Evolutionary conservation across 2,888 invertebrate genomes (phyloP), one percentile per base, ranked within the genome.

Genomic region (Nymphalis urticae): DNA sequence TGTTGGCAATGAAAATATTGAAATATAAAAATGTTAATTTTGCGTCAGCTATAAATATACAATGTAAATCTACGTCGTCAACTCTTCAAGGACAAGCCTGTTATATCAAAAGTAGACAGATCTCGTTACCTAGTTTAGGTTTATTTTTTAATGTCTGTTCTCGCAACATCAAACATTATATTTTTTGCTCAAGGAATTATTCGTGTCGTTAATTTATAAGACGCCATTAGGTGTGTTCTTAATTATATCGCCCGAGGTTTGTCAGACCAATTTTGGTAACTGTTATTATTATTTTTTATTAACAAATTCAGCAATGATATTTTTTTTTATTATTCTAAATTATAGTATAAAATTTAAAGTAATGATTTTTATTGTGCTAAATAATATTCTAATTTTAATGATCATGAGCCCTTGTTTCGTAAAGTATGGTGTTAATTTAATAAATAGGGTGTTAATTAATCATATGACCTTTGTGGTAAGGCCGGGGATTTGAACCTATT

Each of bases 391-490:
- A 36, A 42, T 58, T 42, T 58, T 58, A 58, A 58, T 42, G 36
- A 42, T 42, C 10, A 8, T 19, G 19, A 42, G 42, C n/a, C n/a
- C 19, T 19, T 36, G 24, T 53, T 32, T 32, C 32, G 21, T 60
- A 54, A 48, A 68, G 47, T 50, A 59, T 36, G 48, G 58, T 53
- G 21, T 62, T n/a, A n/a, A 32, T 21, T 27, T 68, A 62, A 64
- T 64, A 70, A 74, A 75, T 72, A 71, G 66, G 67, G 72, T 74
- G 73, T 80, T 80, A 83, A 85, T 81, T 83, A 84, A 80, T 79
- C 78, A 76, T 79, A 79, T 79, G 82, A 81, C 84, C 85, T 84
- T 77, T 82, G 74, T 68, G n/a, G 76, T 84, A 82, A 89, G 88
- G 88, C 85, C 84, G 59, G 59, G 47, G 36, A 80, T 75, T 63